Evolutionary conservation across 2,113 vertebrate genomes (phyloP).

Genomic region (Dascyllus trimaculatus): DNA sequence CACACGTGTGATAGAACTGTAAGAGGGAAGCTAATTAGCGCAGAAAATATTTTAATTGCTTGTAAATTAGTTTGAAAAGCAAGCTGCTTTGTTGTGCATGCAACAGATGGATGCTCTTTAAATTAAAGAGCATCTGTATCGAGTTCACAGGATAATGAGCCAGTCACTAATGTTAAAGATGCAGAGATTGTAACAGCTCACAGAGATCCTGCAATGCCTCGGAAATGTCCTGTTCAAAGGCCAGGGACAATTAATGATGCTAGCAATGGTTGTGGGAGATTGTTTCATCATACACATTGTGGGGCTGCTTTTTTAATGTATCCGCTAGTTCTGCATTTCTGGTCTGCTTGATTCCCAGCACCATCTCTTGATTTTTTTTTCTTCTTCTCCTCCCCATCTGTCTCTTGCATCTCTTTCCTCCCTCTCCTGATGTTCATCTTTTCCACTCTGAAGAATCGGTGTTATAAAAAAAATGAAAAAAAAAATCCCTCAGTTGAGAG

Average conservation of each 20-base stretch:
- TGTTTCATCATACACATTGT: constrained; percentile 6
- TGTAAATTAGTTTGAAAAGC: neutral
- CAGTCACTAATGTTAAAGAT: neutral
- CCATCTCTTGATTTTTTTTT: neutral
- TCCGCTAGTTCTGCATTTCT: constrained; percentile 1
- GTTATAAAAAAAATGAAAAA: neutral
- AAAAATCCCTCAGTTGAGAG: neutral
- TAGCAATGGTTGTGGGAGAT: neutral
- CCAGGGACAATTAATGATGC: constrained; percentile 7
- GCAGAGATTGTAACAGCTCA: neutral
- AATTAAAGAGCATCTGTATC: neutral
- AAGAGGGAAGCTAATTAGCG: neutral
- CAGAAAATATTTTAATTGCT: neutral
- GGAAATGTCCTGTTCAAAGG: constrained; percentile 20
- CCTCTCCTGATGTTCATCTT: neutral
- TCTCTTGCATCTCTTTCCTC: neutral
- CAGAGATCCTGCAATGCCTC: neutral
- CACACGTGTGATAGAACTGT: too few species aligned
- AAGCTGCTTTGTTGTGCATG: neutral
- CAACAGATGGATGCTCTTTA: neutral
- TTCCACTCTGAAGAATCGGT: neutral
- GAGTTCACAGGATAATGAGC: constrained; percentile 11
- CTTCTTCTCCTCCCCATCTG: neutral
- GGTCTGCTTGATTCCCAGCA: neutral
- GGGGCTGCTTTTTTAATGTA: constrained; percentile 20